Evolutionary conservation across 2,888 invertebrate species (phyloP).

Genomic region (Drosophila leonis): DNA sequence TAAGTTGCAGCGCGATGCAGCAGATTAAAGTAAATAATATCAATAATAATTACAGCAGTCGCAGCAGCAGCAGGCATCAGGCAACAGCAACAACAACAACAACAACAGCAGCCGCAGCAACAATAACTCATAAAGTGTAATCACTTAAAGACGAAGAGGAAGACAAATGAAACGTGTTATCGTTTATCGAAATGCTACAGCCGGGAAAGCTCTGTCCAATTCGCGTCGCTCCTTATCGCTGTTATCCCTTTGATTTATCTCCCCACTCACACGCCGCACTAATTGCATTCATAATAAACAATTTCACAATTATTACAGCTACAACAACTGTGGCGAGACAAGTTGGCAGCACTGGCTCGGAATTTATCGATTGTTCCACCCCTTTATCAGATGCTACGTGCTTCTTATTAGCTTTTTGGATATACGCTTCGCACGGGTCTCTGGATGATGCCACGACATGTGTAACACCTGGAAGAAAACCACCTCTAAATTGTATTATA

Average conservation of each 20-base stretch:
- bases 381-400: constrained; percentile 64
- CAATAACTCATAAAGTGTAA: constrained; percentile 78
- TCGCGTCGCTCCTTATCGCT: constrained; percentile 66
- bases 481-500: neutral
- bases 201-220: constrained; percentile 47
- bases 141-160: constrained; percentile 60
- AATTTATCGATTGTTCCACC: constrained; percentile 51
- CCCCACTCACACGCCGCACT: constrained; percentile 65
- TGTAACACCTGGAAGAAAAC: neutral
- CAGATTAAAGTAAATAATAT: constrained; percentile 81
- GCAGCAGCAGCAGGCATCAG: constrained; percentile 46
- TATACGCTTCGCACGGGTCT: neutral
- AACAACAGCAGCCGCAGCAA: constrained; percentile 24
- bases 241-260: constrained; percentile 80
- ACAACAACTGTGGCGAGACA: constrained; percentile 9
- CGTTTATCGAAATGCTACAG: constrained; percentile 61
- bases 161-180: constrained; percentile 63
- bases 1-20: constrained; percentile 72
- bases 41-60: constrained; percentile 60
- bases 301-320: constrained; percentile 60
- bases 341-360: constrained; percentile 27
- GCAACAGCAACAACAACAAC: constrained; percentile 2
- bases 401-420: constrained; percentile 54
- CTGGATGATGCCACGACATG: neutral
- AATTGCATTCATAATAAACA: constrained; percentile 69